Conservation (phyloP, 2,113 vertebrate genomes). For the Caloenas nicobarica region DNA sequence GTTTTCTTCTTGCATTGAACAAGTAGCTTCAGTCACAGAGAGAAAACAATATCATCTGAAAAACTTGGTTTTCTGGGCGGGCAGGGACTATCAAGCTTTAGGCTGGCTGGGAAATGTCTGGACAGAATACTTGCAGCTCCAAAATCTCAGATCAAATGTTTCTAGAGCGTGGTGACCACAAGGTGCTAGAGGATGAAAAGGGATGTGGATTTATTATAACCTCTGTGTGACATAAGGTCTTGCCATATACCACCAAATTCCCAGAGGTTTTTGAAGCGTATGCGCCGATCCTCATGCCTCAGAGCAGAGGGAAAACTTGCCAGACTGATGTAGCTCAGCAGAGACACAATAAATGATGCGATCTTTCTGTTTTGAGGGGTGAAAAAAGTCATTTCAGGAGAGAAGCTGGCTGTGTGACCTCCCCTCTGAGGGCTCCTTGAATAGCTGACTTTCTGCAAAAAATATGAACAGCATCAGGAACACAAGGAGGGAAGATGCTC, state of each 20-base stretch:
- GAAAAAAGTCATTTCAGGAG: neutral
- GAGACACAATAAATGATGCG: neutral
- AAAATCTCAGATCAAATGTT: neutral
- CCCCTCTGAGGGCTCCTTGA: accelerated
- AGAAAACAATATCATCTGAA: slow-evolving; percentile 6
- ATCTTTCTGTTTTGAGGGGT: neutral
- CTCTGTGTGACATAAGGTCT: neutral
- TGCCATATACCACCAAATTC: neutral
- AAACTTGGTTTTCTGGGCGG: neutral
- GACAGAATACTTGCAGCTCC: neutral
- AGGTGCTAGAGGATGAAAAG: neutral
- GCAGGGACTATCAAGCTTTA: neutral
- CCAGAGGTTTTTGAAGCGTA: neutral
- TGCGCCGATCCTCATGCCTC: neutral
- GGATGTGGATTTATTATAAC: neutral
- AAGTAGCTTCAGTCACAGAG: slow-evolving; percentile 15
- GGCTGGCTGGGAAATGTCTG: neutral
- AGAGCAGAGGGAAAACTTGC: neutral
- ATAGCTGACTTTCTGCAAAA: neutral
- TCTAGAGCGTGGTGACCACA: neutral
- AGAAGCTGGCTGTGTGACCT: neutral
- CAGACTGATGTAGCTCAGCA: accelerated
- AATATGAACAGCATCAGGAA: neutral
- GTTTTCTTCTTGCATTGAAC: neutral
- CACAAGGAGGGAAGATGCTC: neutral